Conservation (phyloP, 2,888 invertebrate species). For the Pyrocoelia pectoralis region DNA sequence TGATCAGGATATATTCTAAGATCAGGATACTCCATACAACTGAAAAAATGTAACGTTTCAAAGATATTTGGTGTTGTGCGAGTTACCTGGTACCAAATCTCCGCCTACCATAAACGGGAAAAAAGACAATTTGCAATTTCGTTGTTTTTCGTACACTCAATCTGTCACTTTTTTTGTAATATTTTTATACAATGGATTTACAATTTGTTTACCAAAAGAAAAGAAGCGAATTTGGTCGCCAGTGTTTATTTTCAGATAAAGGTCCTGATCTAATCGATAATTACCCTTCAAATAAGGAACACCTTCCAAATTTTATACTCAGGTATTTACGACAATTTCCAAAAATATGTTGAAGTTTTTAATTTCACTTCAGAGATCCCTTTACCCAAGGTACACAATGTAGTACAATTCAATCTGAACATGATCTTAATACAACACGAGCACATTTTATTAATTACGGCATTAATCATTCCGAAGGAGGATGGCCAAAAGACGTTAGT, state of each 20-base stretch:
- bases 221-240: conserved; percentile 75
- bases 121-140: no score
- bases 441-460: conserved; percentile 77
- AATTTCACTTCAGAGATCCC: conserved; percentile 63
- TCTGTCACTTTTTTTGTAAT: no score
- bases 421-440: conserved; percentile 72
- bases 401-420: conserved; percentile 67
- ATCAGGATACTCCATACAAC: no score
- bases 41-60: no score
- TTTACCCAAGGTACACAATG: conserved; percentile 71
- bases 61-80: no score
- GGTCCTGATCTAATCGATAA: conserved; percentile 71
- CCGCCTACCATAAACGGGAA: no score
- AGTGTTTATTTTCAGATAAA: conserved; percentile 73
- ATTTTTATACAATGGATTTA: conserved; percentile 62
- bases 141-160: no score
- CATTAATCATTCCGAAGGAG: conserved; percentile 90
- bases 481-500: conserved; percentile 96
- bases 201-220: conserved; percentile 71
- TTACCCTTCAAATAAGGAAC: conserved; percentile 67
- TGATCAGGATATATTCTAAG: no score
- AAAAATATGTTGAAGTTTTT: not conserved
- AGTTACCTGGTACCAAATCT: no score
- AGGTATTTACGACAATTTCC: conserved; percentile 40
- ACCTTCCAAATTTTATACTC: conserved; percentile 47